These are phyloP conservation scores for Chrysogorgia sp. DNA, from an alignment of 92 coral and sea anemone genomes.

Conservation along the genomic window DNA sequence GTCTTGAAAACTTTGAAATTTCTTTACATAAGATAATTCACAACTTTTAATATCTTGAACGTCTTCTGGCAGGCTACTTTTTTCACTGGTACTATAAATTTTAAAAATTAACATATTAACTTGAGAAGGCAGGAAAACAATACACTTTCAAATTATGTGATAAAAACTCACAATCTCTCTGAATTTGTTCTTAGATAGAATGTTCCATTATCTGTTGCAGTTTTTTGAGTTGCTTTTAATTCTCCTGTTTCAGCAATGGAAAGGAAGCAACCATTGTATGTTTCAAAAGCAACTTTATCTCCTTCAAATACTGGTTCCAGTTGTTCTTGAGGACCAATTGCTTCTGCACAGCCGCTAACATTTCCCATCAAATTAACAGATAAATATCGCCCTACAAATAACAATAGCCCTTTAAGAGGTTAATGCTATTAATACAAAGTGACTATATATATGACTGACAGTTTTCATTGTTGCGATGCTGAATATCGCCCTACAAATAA, in stretches of 20 bases:
- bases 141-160: background rate
- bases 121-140: background rate
- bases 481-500: too few species aligned
- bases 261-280: conserved; percentile 93
- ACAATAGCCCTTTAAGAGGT: too few species aligned
- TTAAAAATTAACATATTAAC: too few species aligned
- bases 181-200: conserved; percentile 80
- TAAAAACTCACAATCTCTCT: conserved; percentile 66
- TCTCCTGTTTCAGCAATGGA: conserved; percentile 75
- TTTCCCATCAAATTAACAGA: conserved; percentile 92
- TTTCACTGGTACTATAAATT: conserved; percentile 65
- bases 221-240: conserved; percentile 77
- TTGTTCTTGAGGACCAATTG: conserved; percentile 93
- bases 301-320: conserved; percentile 85
- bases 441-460: background rate
- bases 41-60: conserved; percentile 76
- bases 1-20: conserved; percentile 97
- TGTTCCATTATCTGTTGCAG: conserved; percentile 75
- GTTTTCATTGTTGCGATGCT: too few species aligned
- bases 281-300: conserved; percentile 80
- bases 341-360: conserved; percentile 86
- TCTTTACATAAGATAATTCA: conserved; percentile 91
- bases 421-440: background rate
- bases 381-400: conserved; percentile 72
- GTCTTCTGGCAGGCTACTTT: conserved; percentile 75